Evolutionary conservation across 2,888 invertebrate species (phyloP).

Genomic region (Drosophila atripex): DNA sequence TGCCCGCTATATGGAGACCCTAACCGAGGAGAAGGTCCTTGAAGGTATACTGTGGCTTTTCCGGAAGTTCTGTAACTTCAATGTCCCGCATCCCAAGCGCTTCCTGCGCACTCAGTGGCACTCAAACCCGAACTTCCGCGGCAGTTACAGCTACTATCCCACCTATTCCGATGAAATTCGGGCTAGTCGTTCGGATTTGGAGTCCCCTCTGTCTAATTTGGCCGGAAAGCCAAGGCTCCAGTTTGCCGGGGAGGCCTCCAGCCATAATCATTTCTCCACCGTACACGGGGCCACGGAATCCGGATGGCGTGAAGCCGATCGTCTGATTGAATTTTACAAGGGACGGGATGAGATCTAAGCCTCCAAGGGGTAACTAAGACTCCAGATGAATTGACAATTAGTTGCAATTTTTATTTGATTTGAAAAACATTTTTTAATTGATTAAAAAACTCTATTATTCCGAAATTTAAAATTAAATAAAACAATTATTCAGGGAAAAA

Average conservation of each 20-base stretch:
- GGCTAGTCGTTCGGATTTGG: conserved; percentile 85
- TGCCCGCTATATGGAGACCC: conserved; percentile 86
- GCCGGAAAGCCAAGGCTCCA: conserved; percentile 85
- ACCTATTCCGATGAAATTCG: conserved; percentile 85
- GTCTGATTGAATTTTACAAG: conserved; percentile 84
- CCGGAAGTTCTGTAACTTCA: conserved; percentile 71
- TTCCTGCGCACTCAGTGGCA: conserved; percentile 87
- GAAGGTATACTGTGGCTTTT: conserved; percentile 71
- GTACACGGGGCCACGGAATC: conserved; percentile 90
- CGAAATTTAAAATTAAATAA: too few relatives aligned
- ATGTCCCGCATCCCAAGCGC: conserved; percentile 62
- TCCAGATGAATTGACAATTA: not conserved
- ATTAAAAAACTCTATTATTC: too few relatives aligned
- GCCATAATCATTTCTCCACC: conserved; percentile 86
- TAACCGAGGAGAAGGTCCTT: conserved; percentile 84
- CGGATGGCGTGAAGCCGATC: conserved; percentile 89
- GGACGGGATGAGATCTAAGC: conserved; percentile 31
- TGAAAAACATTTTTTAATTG: too few relatives aligned
- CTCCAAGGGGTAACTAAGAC: accelerated
- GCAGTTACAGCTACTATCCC: conserved; percentile 88
- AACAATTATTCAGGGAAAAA: too few relatives aligned
- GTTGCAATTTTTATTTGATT: too few relatives aligned
- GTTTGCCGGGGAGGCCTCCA: conserved; percentile 89
- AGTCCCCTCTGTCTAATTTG: conserved; percentile 84
- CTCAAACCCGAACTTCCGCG: conserved; percentile 86